Conservation (phyloP, 1,140 invertebrate genomes). For the Eumeta japonica region DNA sequence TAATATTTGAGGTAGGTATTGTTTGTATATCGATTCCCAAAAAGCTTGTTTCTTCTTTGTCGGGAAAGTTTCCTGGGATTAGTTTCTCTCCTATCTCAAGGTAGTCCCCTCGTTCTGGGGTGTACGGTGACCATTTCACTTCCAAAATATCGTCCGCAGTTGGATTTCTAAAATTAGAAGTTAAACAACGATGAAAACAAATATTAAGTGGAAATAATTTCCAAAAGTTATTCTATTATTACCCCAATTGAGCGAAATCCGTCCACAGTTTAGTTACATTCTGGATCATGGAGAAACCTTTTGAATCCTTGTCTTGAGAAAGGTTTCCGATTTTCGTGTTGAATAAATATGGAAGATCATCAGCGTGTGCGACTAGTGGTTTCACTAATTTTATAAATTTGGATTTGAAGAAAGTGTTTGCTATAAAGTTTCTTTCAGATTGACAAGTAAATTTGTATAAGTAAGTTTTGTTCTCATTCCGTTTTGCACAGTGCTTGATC, state of each 20-base stretch:
- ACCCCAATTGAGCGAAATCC: constrained; percentile 31
- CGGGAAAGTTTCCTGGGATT: constrained; percentile 6
- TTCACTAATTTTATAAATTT: no score
- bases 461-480: constrained; percentile 18
- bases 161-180: constrained; percentile 19
- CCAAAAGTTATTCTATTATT: constrained; percentile 1
- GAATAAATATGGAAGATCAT: constrained; percentile 27
- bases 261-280: constrained; percentile 24
- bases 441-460: constrained; percentile 28
- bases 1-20: no score
- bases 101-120: constrained; percentile 13
- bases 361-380: constrained; percentile 15
- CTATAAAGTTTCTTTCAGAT: constrained; percentile 18
- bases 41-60: constrained; percentile 15
- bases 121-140: constrained; percentile 17
- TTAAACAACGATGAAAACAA: not conserved
- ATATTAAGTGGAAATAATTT: no score
- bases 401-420: no score
- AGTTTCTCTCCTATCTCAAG: constrained; percentile 20
- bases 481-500: constrained; percentile 14
- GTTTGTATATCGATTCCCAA: no score
- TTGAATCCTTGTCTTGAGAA: constrained; percentile 12
- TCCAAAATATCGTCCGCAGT: constrained; percentile 16
- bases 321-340: constrained; percentile 6
- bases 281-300: constrained; percentile 19